Base-by-base conservation (phyloP, 2,113 vertebrate species). In the Chloropsis hardwickii region DNA sequence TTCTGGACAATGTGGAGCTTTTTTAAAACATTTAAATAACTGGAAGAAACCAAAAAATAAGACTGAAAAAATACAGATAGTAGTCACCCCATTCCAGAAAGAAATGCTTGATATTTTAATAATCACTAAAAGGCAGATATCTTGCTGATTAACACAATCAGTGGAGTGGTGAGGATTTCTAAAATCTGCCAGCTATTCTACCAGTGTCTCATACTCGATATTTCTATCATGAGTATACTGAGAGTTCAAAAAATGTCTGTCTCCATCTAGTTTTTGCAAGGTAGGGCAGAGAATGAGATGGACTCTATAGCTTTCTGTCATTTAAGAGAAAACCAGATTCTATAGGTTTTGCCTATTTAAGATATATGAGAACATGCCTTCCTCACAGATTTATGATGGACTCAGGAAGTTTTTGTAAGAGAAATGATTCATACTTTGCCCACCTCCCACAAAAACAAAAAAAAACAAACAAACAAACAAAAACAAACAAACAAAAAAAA, bases 201-300 rank as follows among this genome's bases (percentile, higher is more conserved):
- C 35, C 42, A 66, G 8, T 12, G 58, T 14, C 20, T 54, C 39
- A 66, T 10, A 44, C 3, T 62, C 7, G 0, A 28, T 31, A 6
- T 45, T 81, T 65, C 45, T 70, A 13, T 40, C 1, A 0, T 4
- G 3, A 66, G 11, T n/a, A 40, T 5, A 5, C 7, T 54, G 7
- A 28, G 62, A 58, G 14, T 37, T 83, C 6, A 66, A 62, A 58
- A 37, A 65, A 8, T 1, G 1, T 35, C 25, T 78, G 33, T 39
- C 33, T 71, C 28, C 6, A 48, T 19, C 8, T 79, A 50, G 14
- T 19, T 67, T 88, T 80, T 79, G 19, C 22, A 79, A 91, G 19
- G 39, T 5, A 33, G 27, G 33, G 7, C 17, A 86, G 10, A 37
- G 24, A 93, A 67, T n/a, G 15, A 76, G 22, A 31, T 0, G 2